Conservation (phyloP, 2,113 vertebrate species). For the Ceyx cyanopectus region DNA sequence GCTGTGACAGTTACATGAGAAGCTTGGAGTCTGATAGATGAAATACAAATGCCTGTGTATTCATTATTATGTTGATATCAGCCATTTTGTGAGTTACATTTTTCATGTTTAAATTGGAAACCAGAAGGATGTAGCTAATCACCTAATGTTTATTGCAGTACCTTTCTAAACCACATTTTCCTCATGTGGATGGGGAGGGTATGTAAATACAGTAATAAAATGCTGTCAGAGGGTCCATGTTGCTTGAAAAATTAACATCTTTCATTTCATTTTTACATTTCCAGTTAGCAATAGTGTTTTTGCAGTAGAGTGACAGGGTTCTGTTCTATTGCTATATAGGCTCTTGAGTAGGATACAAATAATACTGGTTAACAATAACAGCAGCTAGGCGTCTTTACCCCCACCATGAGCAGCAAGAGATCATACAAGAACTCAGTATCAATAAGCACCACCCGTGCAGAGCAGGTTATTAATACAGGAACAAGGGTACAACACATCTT, state of each 20-base stretch:
- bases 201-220: constrained; percentile 40
- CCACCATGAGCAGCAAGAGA: neutral
- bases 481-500: neutral
- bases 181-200: neutral
- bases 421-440: neutral
- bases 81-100: neutral
- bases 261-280: constrained; percentile 44
- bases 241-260: constrained; percentile 51
- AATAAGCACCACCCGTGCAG: neutral
- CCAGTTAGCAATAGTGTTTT: neutral
- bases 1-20: neutral
- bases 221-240: neutral
- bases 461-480: neutral
- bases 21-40: neutral
- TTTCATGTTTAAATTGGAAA: constrained; percentile 9
- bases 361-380: neutral
- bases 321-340: neutral
- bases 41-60: neutral
- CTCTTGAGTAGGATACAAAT: constrained; percentile 2
- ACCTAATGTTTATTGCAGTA: neutral
- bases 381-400: neutral
- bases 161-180: neutral
- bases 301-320: constrained; percentile 15
- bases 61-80: neutral
- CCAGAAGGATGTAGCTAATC: neutral